Conservation (phyloP, 2,113 vertebrate genomes). For the Promerops cafer region DNA sequence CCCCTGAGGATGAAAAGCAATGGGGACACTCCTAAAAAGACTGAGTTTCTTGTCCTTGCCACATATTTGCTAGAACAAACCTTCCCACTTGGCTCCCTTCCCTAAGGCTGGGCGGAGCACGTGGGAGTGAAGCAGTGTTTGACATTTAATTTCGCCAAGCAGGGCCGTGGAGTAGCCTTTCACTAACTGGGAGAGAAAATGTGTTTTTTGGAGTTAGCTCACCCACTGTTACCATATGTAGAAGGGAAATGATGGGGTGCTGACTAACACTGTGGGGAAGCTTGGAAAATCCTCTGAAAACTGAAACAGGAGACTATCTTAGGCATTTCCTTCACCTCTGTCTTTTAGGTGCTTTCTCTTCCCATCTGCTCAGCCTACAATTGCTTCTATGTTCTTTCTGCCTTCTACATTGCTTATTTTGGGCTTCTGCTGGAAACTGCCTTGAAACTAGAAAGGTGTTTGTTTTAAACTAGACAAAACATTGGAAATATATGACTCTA, state of each 20-base stretch:
- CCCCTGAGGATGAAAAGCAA: not conserved
- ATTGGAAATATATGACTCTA: not conserved
- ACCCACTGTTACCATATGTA: slow-evolving; percentile 39
- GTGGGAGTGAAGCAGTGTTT: not conserved
- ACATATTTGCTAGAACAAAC: not conserved
- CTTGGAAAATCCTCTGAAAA: slow-evolving; percentile 61
- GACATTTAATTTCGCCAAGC: not conserved
- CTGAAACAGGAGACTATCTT: slow-evolving; percentile 64
- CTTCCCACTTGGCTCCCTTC: not conserved
- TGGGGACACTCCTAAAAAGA: not conserved
- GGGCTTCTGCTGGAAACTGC: slow-evolving; percentile 13
- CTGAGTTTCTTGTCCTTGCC: not conserved
- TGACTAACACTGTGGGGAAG: slow-evolving; percentile 66
- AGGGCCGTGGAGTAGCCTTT: not conserved
- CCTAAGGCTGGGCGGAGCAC: not conserved
- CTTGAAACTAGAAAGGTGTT: not conserved
- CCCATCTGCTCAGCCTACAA: slow-evolving; percentile 27
- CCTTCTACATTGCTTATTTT: slow-evolving; percentile 31
- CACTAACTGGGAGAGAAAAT: slow-evolving; percentile 22
- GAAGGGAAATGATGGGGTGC: slow-evolving; percentile 65
- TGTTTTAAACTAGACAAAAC: slow-evolving; percentile 34
- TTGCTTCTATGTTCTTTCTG: slow-evolving; percentile 27
- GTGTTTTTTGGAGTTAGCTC: slow-evolving; percentile 28
- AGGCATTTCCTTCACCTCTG: slow-evolving; percentile 53
- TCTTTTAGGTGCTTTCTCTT: slow-evolving; percentile 3